These are phyloP conservation scores for Otocyon megalotis DNA, from an alignment of 2,113 vertebrate genomes.

Conservation along the genomic window DNA sequence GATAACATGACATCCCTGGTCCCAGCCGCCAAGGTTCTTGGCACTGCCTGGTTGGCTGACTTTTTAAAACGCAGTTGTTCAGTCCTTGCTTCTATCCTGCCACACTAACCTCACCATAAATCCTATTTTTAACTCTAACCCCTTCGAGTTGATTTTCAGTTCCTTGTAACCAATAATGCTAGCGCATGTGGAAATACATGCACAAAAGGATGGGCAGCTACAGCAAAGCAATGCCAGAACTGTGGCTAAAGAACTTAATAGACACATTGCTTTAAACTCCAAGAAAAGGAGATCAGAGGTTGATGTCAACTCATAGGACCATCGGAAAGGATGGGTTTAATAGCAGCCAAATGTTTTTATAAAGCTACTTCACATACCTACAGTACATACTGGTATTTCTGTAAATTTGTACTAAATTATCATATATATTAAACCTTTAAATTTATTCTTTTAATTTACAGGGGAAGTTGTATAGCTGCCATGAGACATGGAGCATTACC, in stretches of 20 bases:
- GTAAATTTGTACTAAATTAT: slow-evolving; percentile 27
- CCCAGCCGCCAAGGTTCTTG: neutral
- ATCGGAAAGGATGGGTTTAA: neutral
- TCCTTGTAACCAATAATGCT: neutral
- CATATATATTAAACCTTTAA: neutral
- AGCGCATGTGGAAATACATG: neutral
- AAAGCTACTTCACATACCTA: slow-evolving; percentile 1
- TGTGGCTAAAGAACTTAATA: neutral
- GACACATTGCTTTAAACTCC: neutral
- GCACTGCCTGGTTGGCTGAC: neutral
- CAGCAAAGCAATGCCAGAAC: neutral
- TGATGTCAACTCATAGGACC: neutral
- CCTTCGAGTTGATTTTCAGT: neutral
- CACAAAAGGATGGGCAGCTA: neutral
- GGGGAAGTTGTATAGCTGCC: neutral
- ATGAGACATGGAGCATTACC: neutral
- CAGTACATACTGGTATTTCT: neutral
- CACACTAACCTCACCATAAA: neutral
- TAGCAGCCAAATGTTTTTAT: neutral
- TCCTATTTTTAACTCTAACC: neutral
- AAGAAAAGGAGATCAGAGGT: neutral
- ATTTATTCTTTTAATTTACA: slow-evolving; percentile 46
- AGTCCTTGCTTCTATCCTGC: neutral
- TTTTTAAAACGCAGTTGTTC: neutral
- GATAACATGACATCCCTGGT: accelerated